Evolutionary conservation across 2,113 vertebrate species (phyloP).

Genomic region (Ciconia boyciana): DNA sequence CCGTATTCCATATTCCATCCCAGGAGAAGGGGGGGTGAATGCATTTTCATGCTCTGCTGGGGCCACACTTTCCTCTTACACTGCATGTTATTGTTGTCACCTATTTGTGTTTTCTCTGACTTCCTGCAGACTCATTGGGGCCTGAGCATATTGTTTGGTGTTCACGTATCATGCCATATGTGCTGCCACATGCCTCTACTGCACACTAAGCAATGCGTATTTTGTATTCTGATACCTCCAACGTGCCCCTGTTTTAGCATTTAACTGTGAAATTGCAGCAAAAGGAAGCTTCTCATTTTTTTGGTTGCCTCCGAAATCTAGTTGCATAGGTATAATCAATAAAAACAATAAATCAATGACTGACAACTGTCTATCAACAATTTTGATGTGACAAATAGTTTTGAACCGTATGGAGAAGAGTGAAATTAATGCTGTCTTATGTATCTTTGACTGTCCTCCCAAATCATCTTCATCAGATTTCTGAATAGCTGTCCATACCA

Average conservation of each 20-base stretch:
- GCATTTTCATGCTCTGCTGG: neutral
- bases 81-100: neutral
- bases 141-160: neutral
- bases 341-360: neutral
- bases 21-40: neutral
- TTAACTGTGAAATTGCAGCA: neutral
- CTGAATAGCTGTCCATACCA: neutral
- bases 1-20: neutral
- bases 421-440: neutral
- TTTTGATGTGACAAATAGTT: neutral
- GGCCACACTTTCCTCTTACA: neutral
- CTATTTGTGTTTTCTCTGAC: neutral
- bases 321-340: neutral
- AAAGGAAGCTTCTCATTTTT: neutral
- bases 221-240: neutral
- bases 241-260: neutral
- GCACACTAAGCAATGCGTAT: neutral
- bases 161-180: neutral
- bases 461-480: neutral
- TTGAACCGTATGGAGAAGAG: neutral
- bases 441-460: neutral
- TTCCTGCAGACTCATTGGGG: neutral
- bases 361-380: neutral
- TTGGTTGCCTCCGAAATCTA: neutral
- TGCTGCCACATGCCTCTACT: neutral